Base-by-base conservation (phyloP, 2,113 vertebrate species). In the Aramus guarauna region DNA sequence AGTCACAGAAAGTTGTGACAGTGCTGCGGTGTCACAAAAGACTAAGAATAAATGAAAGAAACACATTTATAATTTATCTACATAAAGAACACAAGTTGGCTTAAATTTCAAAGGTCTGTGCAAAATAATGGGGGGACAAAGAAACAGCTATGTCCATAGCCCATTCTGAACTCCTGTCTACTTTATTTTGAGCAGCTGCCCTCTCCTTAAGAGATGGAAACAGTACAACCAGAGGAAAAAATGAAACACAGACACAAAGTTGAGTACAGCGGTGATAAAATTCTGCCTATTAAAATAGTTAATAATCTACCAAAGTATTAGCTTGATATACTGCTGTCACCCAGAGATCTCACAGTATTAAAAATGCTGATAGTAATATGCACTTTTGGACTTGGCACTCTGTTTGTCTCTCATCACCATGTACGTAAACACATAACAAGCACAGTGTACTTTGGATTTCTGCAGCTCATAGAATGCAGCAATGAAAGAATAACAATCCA, bases 281-380 rank as follows among this genome's bases (percentile, higher is more conserved):
- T 55, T 66, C 24, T 56, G 21, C 37, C 78, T 73, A 86, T 78
- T 88, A n/a, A 69, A 59, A 23, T 26, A 90, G 85, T 95, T 96
- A 97, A 97, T 95, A 76, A 94, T 94, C 36, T 93, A 90, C 78
- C 58, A 60, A 64, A 60, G 8, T 9, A 76, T 67, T 73, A 85
- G 26, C 32, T 52, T 86, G 60, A 84, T 77, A 75, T n/a, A 76
- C 36, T 63, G n/a, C 48, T 79, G 36, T 68, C 83, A 91, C 66
- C 34, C 39, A 96, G 80, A 78, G 29, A 94, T 52, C n/a, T 82
- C 60, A 62, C 18, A 39, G 37, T 71, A 87, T 66, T 91, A 92
- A 90, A 90, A n/a, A 48, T 77, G 50, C 84, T 92, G 91, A 95
- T 92, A 88, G 86, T 53, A 71, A 59, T 8, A 77, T 7, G 27